Evolutionary conservation across 2,113 vertebrate species (phyloP).

Genomic region (Carettochelys insculpta): DNA sequence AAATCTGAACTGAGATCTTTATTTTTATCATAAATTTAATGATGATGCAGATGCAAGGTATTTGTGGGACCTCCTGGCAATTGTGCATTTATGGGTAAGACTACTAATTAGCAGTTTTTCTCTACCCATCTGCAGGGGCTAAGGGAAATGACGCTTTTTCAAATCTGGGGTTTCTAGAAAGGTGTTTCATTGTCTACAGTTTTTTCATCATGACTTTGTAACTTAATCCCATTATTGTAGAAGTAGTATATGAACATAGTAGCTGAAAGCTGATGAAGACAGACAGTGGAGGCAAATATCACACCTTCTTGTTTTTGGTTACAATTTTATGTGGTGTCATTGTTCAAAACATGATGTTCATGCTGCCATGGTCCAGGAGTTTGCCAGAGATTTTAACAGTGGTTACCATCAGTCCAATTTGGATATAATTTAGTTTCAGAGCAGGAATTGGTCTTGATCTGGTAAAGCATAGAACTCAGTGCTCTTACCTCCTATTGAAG

Average conservation of each 20-base stretch:
- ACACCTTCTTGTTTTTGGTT: slow-evolving; percentile 4
- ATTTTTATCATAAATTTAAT: slow-evolving; percentile 12
- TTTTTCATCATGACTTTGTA: slow-evolving; percentile 5
- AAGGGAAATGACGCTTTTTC: neutral
- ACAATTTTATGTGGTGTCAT: neutral
- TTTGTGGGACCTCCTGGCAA: neutral
- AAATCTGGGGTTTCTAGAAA: neutral
- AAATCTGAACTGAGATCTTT: neutral
- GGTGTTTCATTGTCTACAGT: neutral
- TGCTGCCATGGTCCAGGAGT: neutral
- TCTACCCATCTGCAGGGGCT: neutral
- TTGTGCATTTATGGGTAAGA: neutral
- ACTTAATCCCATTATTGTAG: slow-evolving; percentile 21
- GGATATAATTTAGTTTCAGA: neutral
- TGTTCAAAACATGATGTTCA: neutral
- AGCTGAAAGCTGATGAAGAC: neutral
- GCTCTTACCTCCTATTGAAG: slow-evolving; percentile 7
- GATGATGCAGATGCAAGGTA: neutral
- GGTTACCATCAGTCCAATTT: neutral
- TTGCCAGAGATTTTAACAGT: neutral
- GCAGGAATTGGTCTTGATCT: neutral
- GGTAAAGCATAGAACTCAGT: neutral
- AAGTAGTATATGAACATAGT: neutral
- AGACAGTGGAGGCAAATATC: neutral
- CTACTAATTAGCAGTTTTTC: slow-evolving; percentile 20